A percentile compares a stretch with the other conserved stretches of the same genome.
phyloP scores from a whole-genome alignment of 2,797 vertebrate genomes.

The Brotula barbata region DNA sequence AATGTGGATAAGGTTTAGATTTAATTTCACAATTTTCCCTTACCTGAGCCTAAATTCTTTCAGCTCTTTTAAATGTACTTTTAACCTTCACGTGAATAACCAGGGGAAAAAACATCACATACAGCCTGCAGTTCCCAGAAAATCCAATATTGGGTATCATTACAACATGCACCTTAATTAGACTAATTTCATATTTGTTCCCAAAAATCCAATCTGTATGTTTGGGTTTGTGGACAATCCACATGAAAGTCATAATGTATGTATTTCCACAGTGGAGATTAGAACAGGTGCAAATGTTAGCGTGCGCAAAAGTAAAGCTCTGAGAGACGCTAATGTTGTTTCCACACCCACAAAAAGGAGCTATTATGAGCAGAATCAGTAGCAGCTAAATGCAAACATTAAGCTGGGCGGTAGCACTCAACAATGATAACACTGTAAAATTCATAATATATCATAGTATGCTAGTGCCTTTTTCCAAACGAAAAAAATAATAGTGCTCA shows the following conservation, averaged over 20 bases:
- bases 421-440: too few relatives aligned
- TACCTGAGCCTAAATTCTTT: neutral
- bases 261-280: conserved; percentile 10
- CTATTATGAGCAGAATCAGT: neutral
- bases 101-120: neutral
- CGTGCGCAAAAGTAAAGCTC: conserved; percentile 2
- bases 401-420: too few relatives aligned
- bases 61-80: neutral
- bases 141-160: too few relatives aligned
- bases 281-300: conserved; percentile 29
- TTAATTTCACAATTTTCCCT: neutral
- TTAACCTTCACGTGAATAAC: neutral
- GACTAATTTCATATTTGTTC: neutral
- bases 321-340: conserved; percentile 1
- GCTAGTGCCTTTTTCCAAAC: too few relatives aligned
- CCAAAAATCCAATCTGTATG: neutral
- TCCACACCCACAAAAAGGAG: neutral
- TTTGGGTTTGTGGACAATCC: neutral
- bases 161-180: too few relatives aligned
- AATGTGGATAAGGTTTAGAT: too few relatives aligned
- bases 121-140: too few relatives aligned
- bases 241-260: neutral
- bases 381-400: neutral
- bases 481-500: too few relatives aligned
- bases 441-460: too few relatives aligned